phyloP scores from a whole-genome alignment of 2,888 invertebrate species.

The Pedicia rivosa region DNA sequence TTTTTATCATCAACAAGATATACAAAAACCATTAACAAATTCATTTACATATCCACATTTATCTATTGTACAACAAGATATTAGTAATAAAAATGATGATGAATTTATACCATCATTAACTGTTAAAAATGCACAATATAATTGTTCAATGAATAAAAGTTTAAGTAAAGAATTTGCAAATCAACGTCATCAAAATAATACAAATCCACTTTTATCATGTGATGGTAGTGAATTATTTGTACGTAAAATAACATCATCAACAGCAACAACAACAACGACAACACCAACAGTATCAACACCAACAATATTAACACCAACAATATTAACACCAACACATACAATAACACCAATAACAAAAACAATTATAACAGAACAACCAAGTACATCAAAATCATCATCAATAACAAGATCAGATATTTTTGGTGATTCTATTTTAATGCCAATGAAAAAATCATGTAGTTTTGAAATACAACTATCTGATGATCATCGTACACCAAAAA shows the following conservation, averaged over 20 bases:
- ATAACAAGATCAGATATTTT: conserved; percentile 7
- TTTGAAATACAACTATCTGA: conserved; percentile 21
- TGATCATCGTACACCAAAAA: conserved; percentile 5
- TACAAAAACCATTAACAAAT: too few species aligned
- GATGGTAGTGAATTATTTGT: conserved; percentile 20
- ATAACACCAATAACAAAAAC: conserved; percentile 10
- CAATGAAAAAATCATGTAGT: conserved; percentile 21
- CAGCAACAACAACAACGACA: conserved; percentile 22
- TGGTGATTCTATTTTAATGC: conserved; percentile 6
- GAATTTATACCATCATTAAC: conserved; percentile 28
- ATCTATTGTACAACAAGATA: conserved; percentile 7
- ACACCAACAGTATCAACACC: too few species aligned
- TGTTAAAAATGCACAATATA: conserved; percentile 28
- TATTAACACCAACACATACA: conserved; percentile 18
- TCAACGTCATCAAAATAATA: conserved; percentile 19
- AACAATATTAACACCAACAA: too few species aligned
- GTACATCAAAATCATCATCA: not conserved
- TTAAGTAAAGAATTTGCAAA: conserved; percentile 30
- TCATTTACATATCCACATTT: conserved; percentile 10
- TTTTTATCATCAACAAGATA: too few species aligned
- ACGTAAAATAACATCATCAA: conserved; percentile 22
- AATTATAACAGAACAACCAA: not conserved
- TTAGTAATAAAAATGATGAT: conserved; percentile 2
- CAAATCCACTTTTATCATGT: conserved; percentile 14
- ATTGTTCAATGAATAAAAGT: conserved; percentile 26